Evolutionary conservation across 2,797 vertebrate genomes (phyloP), one percentile per base, ranked within the genome.

Genomic region (Mionectes olivaceus): DNA sequence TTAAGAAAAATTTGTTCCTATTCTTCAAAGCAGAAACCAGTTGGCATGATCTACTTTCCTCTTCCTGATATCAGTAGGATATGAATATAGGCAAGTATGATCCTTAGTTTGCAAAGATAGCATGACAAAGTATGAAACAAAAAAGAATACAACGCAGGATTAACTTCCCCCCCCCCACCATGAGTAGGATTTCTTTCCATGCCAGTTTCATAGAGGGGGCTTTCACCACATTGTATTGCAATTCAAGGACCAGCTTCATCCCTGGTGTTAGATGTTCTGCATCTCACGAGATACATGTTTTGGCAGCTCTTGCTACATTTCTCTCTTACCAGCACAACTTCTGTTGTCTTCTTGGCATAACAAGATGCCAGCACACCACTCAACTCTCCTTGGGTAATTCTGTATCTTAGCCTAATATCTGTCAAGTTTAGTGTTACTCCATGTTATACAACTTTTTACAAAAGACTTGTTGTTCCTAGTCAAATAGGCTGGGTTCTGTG

Each of bases 401-500:
- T 71, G 47, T 75, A 43, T 82, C 67, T 59, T 64, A 50, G 56
- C 49, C 60, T 68, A 56, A 13, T 53, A 77, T 69, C 68, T 87
- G 71, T 77, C 81, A 83, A 57, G 46, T 80, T 70, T 28, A 73
- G 56, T 70, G 46, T 67, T 68, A 79, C 30, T 89, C 43, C 37
- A 13, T 80, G 74, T 95, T 84, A 9, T 53, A 81, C 74, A 60
- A 76, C 49, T 53, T 83, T 68, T 73, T 87, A 88, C 74, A 67
- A 82, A 79, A 92, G 55, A 32, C 39, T 19, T 64, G 2, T 85
- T 90, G 68, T 90, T 94, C 49, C 60, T 60, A 50, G 49, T 64
- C 64, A 64, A 43, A 47, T 44, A 70, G 39, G 44, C 76, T 74
- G 64, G n/a, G 46, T 92, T 82, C 32, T 33, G 7, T 50, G 88